Base-by-base conservation (phyloP, 1,140 invertebrate genomes). In the Pseudomyrmex pallidus region DNA sequence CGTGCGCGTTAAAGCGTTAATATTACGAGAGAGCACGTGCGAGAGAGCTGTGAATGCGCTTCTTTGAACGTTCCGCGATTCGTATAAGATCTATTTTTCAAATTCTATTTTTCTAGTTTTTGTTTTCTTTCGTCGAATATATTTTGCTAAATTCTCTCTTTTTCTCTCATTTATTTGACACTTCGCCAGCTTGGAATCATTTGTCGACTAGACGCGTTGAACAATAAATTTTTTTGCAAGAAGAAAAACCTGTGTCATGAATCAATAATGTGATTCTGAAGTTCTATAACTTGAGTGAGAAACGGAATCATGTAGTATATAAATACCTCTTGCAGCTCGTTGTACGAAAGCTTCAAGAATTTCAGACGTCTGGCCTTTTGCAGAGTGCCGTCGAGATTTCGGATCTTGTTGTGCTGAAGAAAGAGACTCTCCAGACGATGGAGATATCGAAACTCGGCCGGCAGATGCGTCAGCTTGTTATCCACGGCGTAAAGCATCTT, bases 391-490 rank as follows among this genome's bases (percentile, higher is more conserved):
- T 97, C 96, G 2, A 98, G 93, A 15, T 95, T 95, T 67, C 94
- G 95, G 52, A 98, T 95, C 25, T 95, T 95, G 90, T 98, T 98
- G 84, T 96, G 94, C 74, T 97, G 95, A 22, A 97, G 95, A 87
- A 96, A 97, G 0, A 97, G 90, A 0, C 95, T 95, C 85, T 97
- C 96, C 56, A 98, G 90, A 17, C 95, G 94, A 15, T 95, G 95
- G 88, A 97, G 95, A 73, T 95, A 95, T 17, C 95, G 95, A 83
- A 98, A 94, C 89, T 97, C 96, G 52, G 95, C 94, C 0, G 97
- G 97, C 64, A 97, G 92, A 80, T 94, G 95, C 74, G 96, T 95
- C 62, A 98, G 84, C 59, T 96, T 95, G 90, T 98, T 98, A 87
- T 97, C 95, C 10, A 96, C 96, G 1, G 96, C 96, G 89, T 97